Evolutionary conservation across 2,113 vertebrate species (phyloP), one percentile per base, ranked within the genome.

Genomic region (Cheirogaleus medius): DNA sequence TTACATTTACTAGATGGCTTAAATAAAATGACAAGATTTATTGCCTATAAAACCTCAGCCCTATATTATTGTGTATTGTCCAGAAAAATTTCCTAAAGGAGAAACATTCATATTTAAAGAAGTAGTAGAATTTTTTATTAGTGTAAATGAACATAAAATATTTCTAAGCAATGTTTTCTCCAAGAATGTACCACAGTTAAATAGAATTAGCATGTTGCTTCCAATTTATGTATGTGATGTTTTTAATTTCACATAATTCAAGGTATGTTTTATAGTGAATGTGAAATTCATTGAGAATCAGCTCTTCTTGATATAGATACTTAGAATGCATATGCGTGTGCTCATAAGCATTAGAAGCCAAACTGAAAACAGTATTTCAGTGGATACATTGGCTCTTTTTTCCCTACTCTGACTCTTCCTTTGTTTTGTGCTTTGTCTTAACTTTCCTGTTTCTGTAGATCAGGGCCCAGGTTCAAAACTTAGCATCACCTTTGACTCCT

Each of bases 21-120:
- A 81, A 78, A 87, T 93, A 85, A 93, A 93, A 93, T 42, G 64
- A 64, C 52, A 97, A 92, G 78, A 97, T 76, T 86, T 54, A 74
- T 87, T 5, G 4, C 34, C 92, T 56, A 66, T 32, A 66, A 92
- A 97, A 87, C 17, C 52, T 88, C 37, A n/a, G 29, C 18, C 32
- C 68, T 94, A 1, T 73, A 66, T 86, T 68, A 63, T 14, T 93
- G 14, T 66, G 7, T 71, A 47, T 89, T 83, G 42, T 83, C 8
- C 54, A 69, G 77, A 52, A 47, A 49, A 66, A 27, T 54, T 92
- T 90, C 44, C 54, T 54, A 60, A 90, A 82, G 34, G 77, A 81
- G 8, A 93, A 94, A n/a, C 20, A 14, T 60, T 9, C 4, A 11
- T 66, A 73, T 88, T 93, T 91, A 87, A 94, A 91, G 63, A 85